These are phyloP conservation scores for Callosobruchus maculatus DNA, from an alignment of 2,888 invertebrate species.

Conservation along the genomic window DNA sequence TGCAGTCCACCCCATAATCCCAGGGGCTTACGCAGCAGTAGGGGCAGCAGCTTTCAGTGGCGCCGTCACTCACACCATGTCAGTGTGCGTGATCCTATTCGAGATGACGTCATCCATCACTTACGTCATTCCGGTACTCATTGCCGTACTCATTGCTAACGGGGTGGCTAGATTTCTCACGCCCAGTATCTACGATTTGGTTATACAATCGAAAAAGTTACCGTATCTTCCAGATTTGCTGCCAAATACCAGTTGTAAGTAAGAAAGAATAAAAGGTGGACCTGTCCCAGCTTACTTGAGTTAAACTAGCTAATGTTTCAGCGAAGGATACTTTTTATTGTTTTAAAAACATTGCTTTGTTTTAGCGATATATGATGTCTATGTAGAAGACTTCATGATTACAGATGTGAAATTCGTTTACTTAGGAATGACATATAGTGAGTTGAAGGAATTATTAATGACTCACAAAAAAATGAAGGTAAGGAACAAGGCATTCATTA, in stretches of 20 bases:
- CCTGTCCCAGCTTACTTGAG: too few relatives aligned
- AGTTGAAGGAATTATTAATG: slow-evolving; percentile 76
- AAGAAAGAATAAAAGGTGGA: background rate
- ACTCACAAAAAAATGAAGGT: slow-evolving; percentile 58
- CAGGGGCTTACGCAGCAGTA: slow-evolving; percentile 93
- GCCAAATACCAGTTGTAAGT: slow-evolving; percentile 67
- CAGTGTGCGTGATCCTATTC: slow-evolving; percentile 90
- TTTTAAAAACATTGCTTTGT: too few relatives aligned
- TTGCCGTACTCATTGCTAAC: slow-evolving; percentile 90
- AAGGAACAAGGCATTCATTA: background rate
- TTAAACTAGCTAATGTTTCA: too few relatives aligned
- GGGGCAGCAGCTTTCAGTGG: slow-evolving; percentile 93
- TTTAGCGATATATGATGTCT: slow-evolving; percentile 88
- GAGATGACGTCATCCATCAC: slow-evolving; percentile 98
- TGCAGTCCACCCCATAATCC: slow-evolving; percentile 78
- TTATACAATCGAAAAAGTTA: slow-evolving; percentile 90
- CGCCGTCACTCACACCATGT: slow-evolving; percentile 94
- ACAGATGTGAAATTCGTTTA: slow-evolving; percentile 80
- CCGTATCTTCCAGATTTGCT: slow-evolving; percentile 93
- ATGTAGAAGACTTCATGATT: slow-evolving; percentile 96
- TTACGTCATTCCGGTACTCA: slow-evolving; percentile 90
- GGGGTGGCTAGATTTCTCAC: slow-evolving; percentile 86
- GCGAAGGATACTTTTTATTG: too few relatives aligned
- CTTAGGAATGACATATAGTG: slow-evolving; percentile 84
- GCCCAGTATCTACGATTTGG: slow-evolving; percentile 95